Base-by-base conservation (phyloP, 2,888 invertebrate genomes). In the Herminia tarsipennalis region DNA sequence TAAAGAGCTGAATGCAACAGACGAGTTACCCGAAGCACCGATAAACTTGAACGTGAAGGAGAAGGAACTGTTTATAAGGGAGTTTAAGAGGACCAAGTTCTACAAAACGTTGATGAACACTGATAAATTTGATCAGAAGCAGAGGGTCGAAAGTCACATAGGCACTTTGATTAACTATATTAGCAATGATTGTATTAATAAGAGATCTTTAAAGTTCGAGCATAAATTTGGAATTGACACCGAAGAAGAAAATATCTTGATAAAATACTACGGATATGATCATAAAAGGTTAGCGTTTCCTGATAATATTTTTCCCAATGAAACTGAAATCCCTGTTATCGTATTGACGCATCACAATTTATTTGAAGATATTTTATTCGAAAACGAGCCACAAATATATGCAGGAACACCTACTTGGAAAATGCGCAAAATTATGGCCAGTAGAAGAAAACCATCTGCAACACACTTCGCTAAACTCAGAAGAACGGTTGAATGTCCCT, bases 201-300 rank as follows among this genome's bases (percentile, higher is more conserved):
- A 18, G 6, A 33, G 27, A 10, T 40, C 40, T 0, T 40, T 20
- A 8, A 13, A 4, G 1, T 40, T 40, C 8, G 9, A 5, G 1
- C 25, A 24, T 4, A 27, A 33, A 33, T 40, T 24, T 27, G 20
- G 13, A 6, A 25, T 20, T 4, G 10, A 2, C 1, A 8, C 2
- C 1, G 29, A 33, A 10, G 33, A 40, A 20, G 12, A 35, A 12
- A 14, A 16, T 5, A 12, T 40, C n/a, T n/a, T n/a, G n/a, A 3
- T 12, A 12, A 1, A 5, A 13, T 21, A 14, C 27, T 12, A 16
- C 20, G 6, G 25, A 32, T 16, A 22, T n/a, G 2, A 24, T 6
- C n/a, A 32, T 17, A 12, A 17, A 32, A 25, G 40, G 4, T 32
- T 40, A n/a, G 16, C 30, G 12, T 40, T 40, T 13, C 32, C 40